phyloP scores from a whole-genome alignment of 1,140 invertebrate genomes.

The Branchinecta lindahli region DNA sequence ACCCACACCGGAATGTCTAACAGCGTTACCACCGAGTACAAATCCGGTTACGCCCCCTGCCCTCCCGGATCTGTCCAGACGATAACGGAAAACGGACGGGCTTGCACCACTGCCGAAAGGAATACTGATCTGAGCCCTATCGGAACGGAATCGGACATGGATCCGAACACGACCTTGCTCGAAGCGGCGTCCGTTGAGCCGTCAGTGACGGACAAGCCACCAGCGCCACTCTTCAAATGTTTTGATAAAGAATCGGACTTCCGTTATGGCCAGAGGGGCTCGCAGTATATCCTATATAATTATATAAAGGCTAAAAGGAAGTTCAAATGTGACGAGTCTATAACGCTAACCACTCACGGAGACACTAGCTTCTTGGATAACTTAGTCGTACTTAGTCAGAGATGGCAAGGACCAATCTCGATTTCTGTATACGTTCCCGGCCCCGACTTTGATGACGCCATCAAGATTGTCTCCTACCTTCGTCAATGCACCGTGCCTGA shows the following conservation, averaged over 20 bases:
- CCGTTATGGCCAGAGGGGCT: constrained; percentile 49
- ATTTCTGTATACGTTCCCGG: constrained; percentile 59
- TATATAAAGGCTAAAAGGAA: constrained; percentile 43
- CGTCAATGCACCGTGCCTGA: constrained; percentile 47
- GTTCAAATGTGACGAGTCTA: constrained; percentile 54
- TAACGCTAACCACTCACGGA: constrained; percentile 83
- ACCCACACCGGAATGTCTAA: constrained; percentile 12
- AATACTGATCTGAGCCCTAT: not conserved
- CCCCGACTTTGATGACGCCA: constrained; percentile 44
- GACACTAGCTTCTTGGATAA: constrained; percentile 83
- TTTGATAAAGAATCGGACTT: constrained; percentile 14
- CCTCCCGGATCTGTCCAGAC: not conserved
- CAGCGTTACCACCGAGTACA: not conserved
- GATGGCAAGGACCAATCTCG: constrained; percentile 51
- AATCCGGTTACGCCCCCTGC: not conserved
- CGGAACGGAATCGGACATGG: constrained; percentile 16
- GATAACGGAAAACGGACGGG: not conserved
- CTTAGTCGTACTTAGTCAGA: constrained; percentile 58
- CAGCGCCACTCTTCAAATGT: constrained; percentile 14
- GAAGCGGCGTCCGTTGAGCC: not conserved
- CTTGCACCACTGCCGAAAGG: not conserved
- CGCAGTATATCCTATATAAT: constrained; percentile 79
- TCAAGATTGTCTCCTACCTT: constrained; percentile 49
- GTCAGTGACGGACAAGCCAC: constrained; percentile 12
- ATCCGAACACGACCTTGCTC: constrained; percentile 13